Conservation (phyloP, 2,888 invertebrate species). For the Biston stratarius region DNA sequence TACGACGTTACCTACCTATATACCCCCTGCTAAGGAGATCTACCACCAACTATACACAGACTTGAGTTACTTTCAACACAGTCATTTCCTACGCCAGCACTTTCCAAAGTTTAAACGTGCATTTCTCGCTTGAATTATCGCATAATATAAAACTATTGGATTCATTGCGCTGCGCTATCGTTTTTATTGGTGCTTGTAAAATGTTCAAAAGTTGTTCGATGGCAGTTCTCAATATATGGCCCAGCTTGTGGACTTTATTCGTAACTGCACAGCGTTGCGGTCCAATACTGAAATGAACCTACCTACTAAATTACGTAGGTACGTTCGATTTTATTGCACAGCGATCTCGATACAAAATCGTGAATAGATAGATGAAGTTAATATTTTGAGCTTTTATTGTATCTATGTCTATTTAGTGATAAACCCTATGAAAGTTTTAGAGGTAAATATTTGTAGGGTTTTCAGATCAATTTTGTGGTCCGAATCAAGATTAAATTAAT, state of each 20-base stretch:
- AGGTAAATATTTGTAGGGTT: background rate
- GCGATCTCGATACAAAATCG: constrained; percentile 3
- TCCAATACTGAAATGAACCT: background rate
- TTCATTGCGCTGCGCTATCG: constrained; percentile 57
- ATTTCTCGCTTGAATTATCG: constrained; percentile 73
- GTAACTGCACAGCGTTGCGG: constrained; percentile 10
- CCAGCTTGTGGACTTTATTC: constrained; percentile 2
- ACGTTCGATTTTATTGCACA: constrained; percentile 1
- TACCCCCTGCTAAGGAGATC: no score
- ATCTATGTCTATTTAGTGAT: background rate
- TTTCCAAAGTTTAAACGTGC: constrained; percentile 69
- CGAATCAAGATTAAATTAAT: no score
- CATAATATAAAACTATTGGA: constrained; percentile 74
- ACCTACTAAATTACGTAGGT: constrained; percentile 2
- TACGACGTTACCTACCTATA: no score
- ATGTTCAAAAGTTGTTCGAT: constrained; percentile 53
- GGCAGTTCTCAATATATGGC: constrained; percentile 26
- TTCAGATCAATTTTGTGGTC: no score
- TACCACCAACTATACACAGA: no score
- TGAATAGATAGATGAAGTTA: background rate
- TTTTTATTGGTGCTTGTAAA: constrained; percentile 73
- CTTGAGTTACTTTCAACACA: background rate
- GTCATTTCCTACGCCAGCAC: background rate
- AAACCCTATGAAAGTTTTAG: background rate
- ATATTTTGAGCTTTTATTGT: no score